phyloP scores from a whole-genome alignment of 2,797 vertebrate genomes.

The Petrocephalus schoutedeni region DNA sequence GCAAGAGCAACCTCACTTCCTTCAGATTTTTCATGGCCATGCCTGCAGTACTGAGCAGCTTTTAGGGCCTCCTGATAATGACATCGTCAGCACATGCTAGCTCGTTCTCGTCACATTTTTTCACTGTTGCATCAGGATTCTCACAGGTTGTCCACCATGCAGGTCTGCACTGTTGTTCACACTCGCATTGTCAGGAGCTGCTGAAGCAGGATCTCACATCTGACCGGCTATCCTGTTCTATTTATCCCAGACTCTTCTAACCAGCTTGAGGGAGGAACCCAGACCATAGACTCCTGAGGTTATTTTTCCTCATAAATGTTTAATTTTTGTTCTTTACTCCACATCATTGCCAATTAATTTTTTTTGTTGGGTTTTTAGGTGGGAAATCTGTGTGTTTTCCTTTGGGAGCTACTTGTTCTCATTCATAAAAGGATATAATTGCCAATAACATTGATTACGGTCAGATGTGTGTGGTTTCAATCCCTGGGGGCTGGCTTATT shows the following conservation, averaged over 20 bases:
- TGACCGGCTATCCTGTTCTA: background rate
- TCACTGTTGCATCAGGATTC: background rate
- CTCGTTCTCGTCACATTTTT: background rate
- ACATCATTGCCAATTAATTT: background rate
- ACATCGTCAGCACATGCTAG: background rate
- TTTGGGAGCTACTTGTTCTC: background rate
- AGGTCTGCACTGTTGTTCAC: background rate
- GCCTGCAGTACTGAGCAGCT: background rate
- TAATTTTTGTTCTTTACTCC: background rate
- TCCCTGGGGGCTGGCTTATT: background rate
- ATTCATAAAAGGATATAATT: slow-evolving; percentile 20
- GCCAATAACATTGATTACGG: slow-evolving; percentile 22
- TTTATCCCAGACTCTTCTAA: background rate
- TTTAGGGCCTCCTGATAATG: background rate
- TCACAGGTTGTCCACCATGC: background rate
- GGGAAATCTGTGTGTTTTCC: background rate
- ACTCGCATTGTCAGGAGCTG: background rate
- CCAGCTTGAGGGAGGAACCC: background rate
- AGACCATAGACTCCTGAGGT: background rate
- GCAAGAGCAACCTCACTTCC: background rate
- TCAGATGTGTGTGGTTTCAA: background rate
- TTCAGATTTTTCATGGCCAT: background rate
- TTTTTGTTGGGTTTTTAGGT: background rate
- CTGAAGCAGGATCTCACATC: background rate
- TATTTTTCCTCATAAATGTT: background rate